A percentile compares a stretch with the other conserved stretches of the same genome.
phyloP scores from a whole-genome alignment of 2,113 vertebrate genomes.

The Gorsachius goisagi region DNA sequence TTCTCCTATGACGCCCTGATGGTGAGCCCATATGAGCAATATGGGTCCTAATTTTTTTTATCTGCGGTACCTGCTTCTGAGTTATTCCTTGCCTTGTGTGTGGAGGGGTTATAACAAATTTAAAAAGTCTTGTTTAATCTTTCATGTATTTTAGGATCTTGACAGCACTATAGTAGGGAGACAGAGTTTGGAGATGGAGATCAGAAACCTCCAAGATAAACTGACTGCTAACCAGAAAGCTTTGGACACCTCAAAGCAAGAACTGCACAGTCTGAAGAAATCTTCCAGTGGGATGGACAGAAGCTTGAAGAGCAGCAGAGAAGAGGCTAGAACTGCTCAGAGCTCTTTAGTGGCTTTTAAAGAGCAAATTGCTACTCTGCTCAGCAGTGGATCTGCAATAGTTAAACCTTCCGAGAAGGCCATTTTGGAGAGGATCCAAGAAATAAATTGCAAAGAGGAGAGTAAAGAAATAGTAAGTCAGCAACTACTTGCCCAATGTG shows the following conservation, averaged over 20 bases:
- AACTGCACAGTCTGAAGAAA: constrained; percentile 73
- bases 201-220: constrained; percentile 71
- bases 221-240: constrained; percentile 74
- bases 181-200: constrained; percentile 76
- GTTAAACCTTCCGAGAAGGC: constrained; percentile 64
- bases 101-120: not conserved
- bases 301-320: constrained; percentile 66
- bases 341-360: constrained; percentile 70
- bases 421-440: constrained; percentile 73
- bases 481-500: not conserved
- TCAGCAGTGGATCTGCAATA: constrained; percentile 25
- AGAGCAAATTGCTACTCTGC: constrained; percentile 70
- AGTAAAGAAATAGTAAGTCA: constrained; percentile 68
- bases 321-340: constrained; percentile 61
- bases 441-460: constrained; percentile 70
- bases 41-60: not conserved
- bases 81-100: not conserved
- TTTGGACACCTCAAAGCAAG: constrained; percentile 72
- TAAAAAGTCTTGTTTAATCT: not conserved
- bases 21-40: not conserved
- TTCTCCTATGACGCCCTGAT: not conserved
- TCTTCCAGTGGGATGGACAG: constrained; percentile 73
- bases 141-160: constrained; percentile 75
- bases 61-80: not conserved
- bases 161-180: constrained; percentile 64